phyloP scores from a whole-genome alignment of 2,888 invertebrate species.

The Eulithis testata region DNA sequence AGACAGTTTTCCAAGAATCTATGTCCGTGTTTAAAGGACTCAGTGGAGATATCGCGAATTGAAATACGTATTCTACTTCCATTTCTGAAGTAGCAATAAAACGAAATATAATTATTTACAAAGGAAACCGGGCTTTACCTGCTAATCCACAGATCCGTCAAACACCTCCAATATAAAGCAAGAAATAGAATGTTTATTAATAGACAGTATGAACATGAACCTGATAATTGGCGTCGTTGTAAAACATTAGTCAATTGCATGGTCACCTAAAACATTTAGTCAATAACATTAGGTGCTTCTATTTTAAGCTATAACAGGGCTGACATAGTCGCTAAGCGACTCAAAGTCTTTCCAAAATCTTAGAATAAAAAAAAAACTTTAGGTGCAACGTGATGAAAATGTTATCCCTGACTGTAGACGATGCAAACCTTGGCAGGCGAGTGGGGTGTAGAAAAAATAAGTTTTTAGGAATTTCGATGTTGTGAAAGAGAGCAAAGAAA shows the following conservation, averaged over 20 bases:
- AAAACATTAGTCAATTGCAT: conserved; percentile 5
- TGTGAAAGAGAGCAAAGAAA: too few species aligned
- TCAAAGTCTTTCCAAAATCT: too few species aligned
- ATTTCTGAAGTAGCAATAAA: conserved; percentile 2
- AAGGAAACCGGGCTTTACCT: conserved; percentile 6
- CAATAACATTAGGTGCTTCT: too few species aligned
- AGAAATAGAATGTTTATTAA: conserved; percentile 36
- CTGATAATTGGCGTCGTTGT: conserved; percentile 13
- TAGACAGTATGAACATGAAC: conserved; percentile 2
- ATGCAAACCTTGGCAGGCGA: too few species aligned
- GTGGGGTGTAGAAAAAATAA: too few species aligned
- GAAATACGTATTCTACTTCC: neutral
- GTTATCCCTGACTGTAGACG: too few species aligned
- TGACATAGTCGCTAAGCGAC: too few species aligned
- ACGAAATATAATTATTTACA: neutral
- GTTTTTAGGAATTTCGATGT: too few species aligned
- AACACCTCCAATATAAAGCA: conserved; percentile 19
- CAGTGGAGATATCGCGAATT: neutral
- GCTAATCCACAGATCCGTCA: conserved; percentile 3
- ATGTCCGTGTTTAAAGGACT: neutral
- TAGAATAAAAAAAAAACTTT: too few species aligned
- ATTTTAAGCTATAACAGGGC: too few species aligned
- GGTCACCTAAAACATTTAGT: too few species aligned
- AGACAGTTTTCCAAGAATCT: neutral
- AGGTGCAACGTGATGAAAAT: too few species aligned